Base-by-base conservation (phyloP, 1,140 invertebrate species). In the Catajapyx aquilonaris region DNA sequence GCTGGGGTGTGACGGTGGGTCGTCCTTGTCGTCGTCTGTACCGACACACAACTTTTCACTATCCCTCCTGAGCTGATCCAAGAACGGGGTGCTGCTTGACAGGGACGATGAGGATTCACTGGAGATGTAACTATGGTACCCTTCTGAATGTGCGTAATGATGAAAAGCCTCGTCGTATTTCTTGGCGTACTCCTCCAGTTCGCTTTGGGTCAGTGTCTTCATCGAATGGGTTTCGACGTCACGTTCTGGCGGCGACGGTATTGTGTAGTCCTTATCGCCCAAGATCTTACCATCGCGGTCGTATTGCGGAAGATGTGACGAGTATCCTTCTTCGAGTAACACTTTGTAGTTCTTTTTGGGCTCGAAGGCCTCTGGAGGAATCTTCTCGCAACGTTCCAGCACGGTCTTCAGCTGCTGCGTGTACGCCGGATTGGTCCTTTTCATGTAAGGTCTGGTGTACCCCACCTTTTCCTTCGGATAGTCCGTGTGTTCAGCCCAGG, bases 81-180 rank as follows among this genome's bases (percentile, higher is more conserved):
- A 54, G 49, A 83, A 77, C 10, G 78, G 78, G 4, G 79, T 81
- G 4, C 43, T 44, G 16, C 65, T 70, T n/a, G 42, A 42, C 11
- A 41, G 35, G 10, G 74, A 76, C 15, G 70, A 74, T 4, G 75
- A 80, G 55, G 74, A 80, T 23, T 72, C 76, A 49, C 71, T 81
- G 39, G 73, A 81, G 17, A 76, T 78, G 53, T 76, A 81, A 52
- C 74, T 78, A 49, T 80, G 76, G 51, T 81, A 81, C 10, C 77
- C 77, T 57, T 81, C 77, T 17, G 73, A 77, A 43, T 80, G 76
- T 11, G 77, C 76, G 54, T 81, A 81, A 25, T 69, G 69, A 41
- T 60, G 54, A 32, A 60, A 56, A 34, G 60, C 57, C 25, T 71
- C 69, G 37, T 68, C 63, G 44, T 67, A 70, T 17, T 62, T 59